Conservation (phyloP, 2,797 vertebrate species). For the Hapalemur alaotrensis region DNA sequence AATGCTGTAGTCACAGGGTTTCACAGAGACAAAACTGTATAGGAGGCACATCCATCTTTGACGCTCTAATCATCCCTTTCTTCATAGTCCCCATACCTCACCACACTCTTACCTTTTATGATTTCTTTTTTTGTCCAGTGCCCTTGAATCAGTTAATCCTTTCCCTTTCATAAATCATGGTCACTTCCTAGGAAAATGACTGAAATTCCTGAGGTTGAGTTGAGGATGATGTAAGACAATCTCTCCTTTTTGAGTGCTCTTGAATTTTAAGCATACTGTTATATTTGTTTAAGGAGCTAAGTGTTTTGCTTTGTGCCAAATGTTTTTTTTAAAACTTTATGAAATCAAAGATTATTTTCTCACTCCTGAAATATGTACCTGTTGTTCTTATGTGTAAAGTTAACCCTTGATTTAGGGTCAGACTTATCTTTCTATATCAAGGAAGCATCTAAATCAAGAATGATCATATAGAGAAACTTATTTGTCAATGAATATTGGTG, state of each 20-base stretch:
- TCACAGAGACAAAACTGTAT: conserved; percentile 2
- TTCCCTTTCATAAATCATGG: neutral
- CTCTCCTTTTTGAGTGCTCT: neutral
- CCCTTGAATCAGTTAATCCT: neutral
- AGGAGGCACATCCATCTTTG: neutral
- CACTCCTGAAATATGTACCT: neutral
- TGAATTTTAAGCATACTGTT: conserved; percentile 21
- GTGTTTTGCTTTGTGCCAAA: neutral
- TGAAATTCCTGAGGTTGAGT: neutral
- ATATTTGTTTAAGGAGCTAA: neutral
- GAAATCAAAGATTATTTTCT: neutral
- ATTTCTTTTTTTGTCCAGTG: neutral
- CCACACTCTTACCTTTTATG: neutral
- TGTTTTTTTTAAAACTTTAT: conserved; percentile 38
- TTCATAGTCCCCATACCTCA: neutral
- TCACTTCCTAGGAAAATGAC: neutral
- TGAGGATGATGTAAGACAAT: neutral
- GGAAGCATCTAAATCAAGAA: conserved; percentile 29
- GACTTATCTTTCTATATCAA: neutral
- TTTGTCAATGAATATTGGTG: neutral
- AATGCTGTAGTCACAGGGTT: neutral
- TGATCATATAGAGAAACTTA: neutral
- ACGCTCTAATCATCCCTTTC: neutral
- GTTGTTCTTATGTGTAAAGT: neutral
- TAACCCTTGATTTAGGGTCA: neutral